Conservation (phyloP, 1,140 invertebrate genomes). For the Caenorhabditis brenneri region DNA sequence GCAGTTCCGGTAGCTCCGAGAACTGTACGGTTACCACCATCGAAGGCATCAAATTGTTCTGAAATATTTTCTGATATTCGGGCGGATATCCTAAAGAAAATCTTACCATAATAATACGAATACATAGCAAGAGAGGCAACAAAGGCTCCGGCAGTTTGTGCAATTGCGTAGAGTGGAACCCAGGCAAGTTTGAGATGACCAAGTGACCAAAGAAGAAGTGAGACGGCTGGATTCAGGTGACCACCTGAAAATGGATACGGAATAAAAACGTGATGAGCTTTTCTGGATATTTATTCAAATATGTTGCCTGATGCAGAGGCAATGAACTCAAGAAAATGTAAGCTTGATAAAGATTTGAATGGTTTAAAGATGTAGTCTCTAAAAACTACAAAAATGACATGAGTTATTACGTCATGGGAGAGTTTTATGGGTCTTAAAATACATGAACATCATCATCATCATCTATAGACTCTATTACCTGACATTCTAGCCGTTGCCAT, state of each 20-base stretch:
- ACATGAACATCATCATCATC: too few relatives aligned
- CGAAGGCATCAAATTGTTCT: slow-evolving; percentile 71
- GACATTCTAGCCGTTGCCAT: slow-evolving; percentile 66
- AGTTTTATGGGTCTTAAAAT: background rate
- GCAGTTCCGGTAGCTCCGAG: slow-evolving; percentile 68
- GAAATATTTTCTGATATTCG: too few relatives aligned
- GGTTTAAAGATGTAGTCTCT: too few relatives aligned
- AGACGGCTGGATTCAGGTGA: slow-evolving; percentile 73
- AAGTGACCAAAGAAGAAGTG: slow-evolving; percentile 70
- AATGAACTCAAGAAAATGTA: too few relatives aligned
- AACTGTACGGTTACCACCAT: slow-evolving; percentile 66
- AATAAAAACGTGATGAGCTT: too few relatives aligned
- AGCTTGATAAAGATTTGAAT: too few relatives aligned
- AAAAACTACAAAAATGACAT: too few relatives aligned
- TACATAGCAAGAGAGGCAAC: slow-evolving; percentile 71
- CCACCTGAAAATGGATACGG: slow-evolving; percentile 71
- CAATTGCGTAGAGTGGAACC: slow-evolving; percentile 71
- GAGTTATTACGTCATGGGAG: too few relatives aligned
- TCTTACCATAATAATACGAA: slow-evolving; percentile 71
- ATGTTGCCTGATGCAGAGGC: too few relatives aligned
- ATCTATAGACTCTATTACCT: too few relatives aligned
- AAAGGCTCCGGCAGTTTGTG: slow-evolving; percentile 73
- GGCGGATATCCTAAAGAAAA: background rate
- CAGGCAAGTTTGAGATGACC: slow-evolving; percentile 69
- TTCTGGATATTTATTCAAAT: too few relatives aligned